Evolutionary conservation across 1,140 invertebrate species (phyloP).

Genomic region (Cotesia typhae): DNA sequence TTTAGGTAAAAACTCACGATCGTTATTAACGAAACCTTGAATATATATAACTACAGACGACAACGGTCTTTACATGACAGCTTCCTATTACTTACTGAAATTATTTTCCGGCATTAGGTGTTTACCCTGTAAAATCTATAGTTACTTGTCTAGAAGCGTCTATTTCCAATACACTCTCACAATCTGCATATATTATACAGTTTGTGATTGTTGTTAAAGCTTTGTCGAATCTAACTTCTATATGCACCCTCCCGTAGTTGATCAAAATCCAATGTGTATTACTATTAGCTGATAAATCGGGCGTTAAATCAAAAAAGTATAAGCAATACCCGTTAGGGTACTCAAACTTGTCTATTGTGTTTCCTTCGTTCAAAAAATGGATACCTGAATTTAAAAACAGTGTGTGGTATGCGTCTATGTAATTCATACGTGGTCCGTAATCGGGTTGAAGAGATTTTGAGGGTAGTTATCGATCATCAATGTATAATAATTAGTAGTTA

Average conservation of each 20-base stretch:
- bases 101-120: background rate
- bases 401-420: conserved; percentile 51
- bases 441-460: conserved; percentile 39
- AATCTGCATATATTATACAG: conserved; percentile 28
- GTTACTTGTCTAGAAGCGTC: background rate
- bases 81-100: background rate
- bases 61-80: background rate
- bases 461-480: conserved; percentile 48
- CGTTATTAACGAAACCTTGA: conserved; percentile 13
- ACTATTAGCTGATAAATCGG: conserved; percentile 39
- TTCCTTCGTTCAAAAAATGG: conserved; percentile 48
- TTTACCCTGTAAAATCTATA: background rate
- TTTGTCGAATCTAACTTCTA: conserved; percentile 56
- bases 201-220: conserved; percentile 46
- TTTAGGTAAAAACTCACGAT: background rate
- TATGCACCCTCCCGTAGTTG: conserved; percentile 45
- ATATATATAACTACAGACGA: background rate
- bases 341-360: conserved; percentile 39
- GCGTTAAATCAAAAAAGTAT: conserved; percentile 43
- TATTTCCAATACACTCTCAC: conserved; percentile 28
- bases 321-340: conserved; percentile 47
- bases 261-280: conserved; percentile 53
- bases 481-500: conserved; percentile 51
- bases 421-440: conserved; percentile 34
- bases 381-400: conserved; percentile 55